phyloP scores from a whole-genome alignment of 2,113 vertebrate genomes.

The Sebastes schlegelii region DNA sequence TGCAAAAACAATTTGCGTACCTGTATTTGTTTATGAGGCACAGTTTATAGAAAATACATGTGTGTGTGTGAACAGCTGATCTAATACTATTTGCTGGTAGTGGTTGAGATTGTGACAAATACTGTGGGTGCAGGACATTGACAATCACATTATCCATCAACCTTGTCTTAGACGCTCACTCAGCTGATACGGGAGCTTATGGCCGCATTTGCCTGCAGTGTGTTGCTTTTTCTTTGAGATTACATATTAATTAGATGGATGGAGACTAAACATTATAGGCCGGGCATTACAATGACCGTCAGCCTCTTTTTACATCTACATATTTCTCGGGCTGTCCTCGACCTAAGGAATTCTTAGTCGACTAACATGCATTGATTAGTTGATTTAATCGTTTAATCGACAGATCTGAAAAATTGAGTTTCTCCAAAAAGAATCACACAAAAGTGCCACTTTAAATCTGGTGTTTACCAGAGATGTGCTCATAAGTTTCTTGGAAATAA shows the following conservation, averaged over 20 bases:
- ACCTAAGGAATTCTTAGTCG: too few relatives aligned
- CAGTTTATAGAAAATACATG: constrained; percentile 5
- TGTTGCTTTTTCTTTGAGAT: not conserved
- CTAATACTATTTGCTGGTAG: not conserved
- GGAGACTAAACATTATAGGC: not conserved
- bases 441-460: too few relatives aligned
- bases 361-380: too few relatives aligned
- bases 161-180: constrained; percentile 13
- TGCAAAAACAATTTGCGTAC: constrained; percentile 47
- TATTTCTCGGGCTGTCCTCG: not conserved
- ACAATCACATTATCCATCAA: constrained; percentile 52
- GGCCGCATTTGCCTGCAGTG: not conserved
- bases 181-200: constrained; percentile 19
- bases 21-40: constrained; percentile 39
- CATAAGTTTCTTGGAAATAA: too few relatives aligned
- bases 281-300: not conserved
- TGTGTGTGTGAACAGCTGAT: constrained; percentile 26
- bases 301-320: not conserved
- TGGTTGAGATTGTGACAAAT: constrained; percentile 25
- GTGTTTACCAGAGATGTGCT: too few relatives aligned
- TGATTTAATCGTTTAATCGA: too few relatives aligned
- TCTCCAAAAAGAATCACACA: too few relatives aligned
- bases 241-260: not conserved
- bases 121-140: constrained; percentile 22
- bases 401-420: too few relatives aligned